Evolutionary conservation across 2,888 invertebrate species (phyloP).

Genomic region (Eupeodes latifasciatus): DNA sequence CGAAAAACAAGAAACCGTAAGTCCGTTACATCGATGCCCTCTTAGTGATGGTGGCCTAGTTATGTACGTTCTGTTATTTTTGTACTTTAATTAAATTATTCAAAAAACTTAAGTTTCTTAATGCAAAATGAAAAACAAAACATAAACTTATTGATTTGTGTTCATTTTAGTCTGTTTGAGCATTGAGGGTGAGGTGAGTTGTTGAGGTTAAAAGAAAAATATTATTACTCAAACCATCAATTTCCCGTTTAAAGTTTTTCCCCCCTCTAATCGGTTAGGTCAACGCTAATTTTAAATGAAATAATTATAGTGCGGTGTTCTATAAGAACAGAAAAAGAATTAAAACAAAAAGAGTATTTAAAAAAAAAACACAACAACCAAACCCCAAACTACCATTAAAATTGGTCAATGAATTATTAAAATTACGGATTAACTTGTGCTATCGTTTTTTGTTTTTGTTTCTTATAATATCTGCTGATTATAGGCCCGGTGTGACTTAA

Average conservation of each 20-base stretch:
- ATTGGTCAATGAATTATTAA: conserved; percentile 73
- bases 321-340: not conserved
- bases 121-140: conserved; percentile 18
- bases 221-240: conserved; percentile 37
- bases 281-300: conserved; percentile 40
- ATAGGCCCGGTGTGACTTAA: conserved; percentile 49
- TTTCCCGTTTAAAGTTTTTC: conserved; percentile 45
- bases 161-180: not conserved
- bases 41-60: conserved; percentile 20
- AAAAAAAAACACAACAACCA: conserved; percentile 8
- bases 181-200: not conserved
- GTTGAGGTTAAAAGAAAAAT: not conserved
- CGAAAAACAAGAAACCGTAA: not conserved
- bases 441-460: conserved; percentile 39
- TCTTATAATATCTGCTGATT: conserved; percentile 47
- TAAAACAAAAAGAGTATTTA: conserved; percentile 3
- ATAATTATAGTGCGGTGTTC: conserved; percentile 43
- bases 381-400: conserved; percentile 40
- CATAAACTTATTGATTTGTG: conserved; percentile 4
- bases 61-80: not conserved
- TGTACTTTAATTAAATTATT: conserved; percentile 20
- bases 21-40: conserved; percentile 23
- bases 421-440: conserved; percentile 68
- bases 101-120: not conserved
- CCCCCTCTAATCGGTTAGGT: conserved; percentile 35